A percentile compares a stretch with the other conserved stretches of the same genome.
phyloP scores from a whole-genome alignment of 2,113 vertebrate genomes.

The Poeciliopsis prolifica region DNA sequence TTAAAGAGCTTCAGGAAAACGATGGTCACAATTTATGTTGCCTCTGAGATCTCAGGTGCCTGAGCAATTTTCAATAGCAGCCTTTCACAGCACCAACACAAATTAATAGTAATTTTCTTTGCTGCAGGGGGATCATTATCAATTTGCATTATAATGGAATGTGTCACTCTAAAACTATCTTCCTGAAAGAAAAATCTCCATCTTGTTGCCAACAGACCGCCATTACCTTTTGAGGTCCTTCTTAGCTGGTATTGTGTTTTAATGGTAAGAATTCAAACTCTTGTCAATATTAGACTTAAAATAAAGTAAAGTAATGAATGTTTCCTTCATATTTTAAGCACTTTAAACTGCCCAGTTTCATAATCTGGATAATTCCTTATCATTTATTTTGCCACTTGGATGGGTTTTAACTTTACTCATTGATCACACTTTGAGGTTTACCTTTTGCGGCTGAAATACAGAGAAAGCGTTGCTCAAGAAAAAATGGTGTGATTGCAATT shows the following conservation, averaged over 20 bases:
- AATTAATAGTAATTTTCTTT: conserved; percentile 65
- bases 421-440: too few species aligned
- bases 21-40: conserved; percentile 52
- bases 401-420: too few species aligned
- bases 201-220: conserved; percentile 34
- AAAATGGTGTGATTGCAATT: too few species aligned
- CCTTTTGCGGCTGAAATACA: too few species aligned
- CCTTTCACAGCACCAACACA: conserved; percentile 55
- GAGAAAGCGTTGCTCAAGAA: too few species aligned
- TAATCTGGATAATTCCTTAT: too few species aligned
- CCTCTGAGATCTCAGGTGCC: conserved; percentile 53
- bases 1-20: conserved; percentile 43
- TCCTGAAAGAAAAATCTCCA: conserved; percentile 26
- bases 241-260: conserved; percentile 1
- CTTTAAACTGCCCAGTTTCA: too few species aligned
- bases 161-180: conserved; percentile 48
- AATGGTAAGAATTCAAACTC: conserved; percentile 6
- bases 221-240: conserved; percentile 2
- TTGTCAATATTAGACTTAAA: background rate
- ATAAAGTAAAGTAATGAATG: too few species aligned
- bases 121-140: conserved; percentile 47
- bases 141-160: conserved; percentile 50
- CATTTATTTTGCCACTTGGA: too few species aligned
- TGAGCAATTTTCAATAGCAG: conserved; percentile 48
- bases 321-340: too few species aligned